A percentile compares a stretch with the other conserved stretches of the same genome.
Evolutionary conservation across 2,888 invertebrate species (phyloP).

Genomic region (Tenthredo mesomela): DNA sequence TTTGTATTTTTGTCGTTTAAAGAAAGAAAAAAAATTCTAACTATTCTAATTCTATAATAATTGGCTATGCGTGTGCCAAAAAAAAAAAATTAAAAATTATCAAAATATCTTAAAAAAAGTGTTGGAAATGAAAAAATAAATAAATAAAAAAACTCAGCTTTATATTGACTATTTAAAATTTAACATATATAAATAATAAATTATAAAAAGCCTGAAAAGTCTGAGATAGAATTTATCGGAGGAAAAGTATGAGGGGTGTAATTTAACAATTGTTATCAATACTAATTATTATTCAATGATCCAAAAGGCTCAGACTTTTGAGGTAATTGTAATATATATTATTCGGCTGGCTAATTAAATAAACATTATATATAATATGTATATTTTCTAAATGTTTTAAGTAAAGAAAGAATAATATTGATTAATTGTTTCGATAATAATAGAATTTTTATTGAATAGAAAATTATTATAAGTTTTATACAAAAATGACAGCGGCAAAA

Average conservation of each 20-base stretch:
- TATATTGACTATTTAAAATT: background rate
- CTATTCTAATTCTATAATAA: background rate
- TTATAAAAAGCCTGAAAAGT: background rate
- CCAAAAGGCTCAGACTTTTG: background rate
- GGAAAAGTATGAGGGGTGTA: background rate
- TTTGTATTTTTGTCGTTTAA: constrained; percentile 7
- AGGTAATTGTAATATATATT: constrained; percentile 17
- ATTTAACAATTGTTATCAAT: background rate
- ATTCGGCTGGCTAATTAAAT: background rate
- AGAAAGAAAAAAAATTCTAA: background rate
- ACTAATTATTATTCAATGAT: background rate
- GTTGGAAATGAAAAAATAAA: background rate
- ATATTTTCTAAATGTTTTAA: constrained; percentile 16
- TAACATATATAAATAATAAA: background rate
- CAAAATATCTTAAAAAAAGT: background rate
- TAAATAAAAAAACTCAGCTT: background rate
- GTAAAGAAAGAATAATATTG: background rate
- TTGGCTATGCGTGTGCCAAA: background rate
- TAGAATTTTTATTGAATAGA: background rate
- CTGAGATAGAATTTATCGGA: background rate
- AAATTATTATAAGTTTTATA: background rate
- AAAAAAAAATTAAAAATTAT: background rate
- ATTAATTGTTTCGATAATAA: background rate
- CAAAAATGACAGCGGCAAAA: background rate
- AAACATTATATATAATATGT: constrained; percentile 21